A percentile compares a stretch with the other conserved stretches of the same genome.
phyloP scores from a whole-genome alignment of 2,797 vertebrate species.

The Todus mexicanus region DNA sequence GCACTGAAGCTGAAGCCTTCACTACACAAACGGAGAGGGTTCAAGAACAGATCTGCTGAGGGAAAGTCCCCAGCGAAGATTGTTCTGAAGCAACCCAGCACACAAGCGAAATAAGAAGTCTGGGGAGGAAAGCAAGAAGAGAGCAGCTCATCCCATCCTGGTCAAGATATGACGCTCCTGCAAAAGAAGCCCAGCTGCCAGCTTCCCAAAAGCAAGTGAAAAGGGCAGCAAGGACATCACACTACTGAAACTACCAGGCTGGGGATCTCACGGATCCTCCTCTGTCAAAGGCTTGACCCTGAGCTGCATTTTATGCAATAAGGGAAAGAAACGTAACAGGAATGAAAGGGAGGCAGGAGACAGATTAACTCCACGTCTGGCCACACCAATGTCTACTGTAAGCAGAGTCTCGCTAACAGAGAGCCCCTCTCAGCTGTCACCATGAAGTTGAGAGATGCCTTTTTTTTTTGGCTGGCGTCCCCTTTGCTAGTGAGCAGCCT shows the following conservation, averaged over 20 bases:
- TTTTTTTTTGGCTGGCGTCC: not conserved
- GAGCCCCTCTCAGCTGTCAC: conserved; percentile 28
- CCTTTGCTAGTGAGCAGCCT: not conserved
- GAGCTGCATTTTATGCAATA: not conserved
- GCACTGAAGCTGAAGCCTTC: not conserved
- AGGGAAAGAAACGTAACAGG: not conserved
- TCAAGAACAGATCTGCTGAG: not conserved
- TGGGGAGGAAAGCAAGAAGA: not conserved
- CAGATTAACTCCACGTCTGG: conserved; percentile 1
- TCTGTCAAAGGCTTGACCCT: not conserved
- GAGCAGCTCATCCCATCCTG: not conserved
- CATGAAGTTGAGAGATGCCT: not conserved
- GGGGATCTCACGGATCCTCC: not conserved
- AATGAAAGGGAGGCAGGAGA: conserved; percentile 24
- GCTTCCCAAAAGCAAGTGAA: not conserved
- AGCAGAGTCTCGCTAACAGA: not conserved
- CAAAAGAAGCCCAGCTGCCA: not conserved
- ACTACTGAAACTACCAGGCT: not conserved
- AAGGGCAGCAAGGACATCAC: not conserved
- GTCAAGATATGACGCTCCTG: not conserved
- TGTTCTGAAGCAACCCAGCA: not conserved
- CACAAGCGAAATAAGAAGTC: conserved; percentile 10
- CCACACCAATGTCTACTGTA: not conserved
- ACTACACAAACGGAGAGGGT: not conserved
- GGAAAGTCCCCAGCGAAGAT: not conserved